Percentiles rank a stretch among this genome's conserved stretches.
Conservation (phyloP, 2,888 invertebrate species). For the Carpatolechia fugitivella region DNA sequence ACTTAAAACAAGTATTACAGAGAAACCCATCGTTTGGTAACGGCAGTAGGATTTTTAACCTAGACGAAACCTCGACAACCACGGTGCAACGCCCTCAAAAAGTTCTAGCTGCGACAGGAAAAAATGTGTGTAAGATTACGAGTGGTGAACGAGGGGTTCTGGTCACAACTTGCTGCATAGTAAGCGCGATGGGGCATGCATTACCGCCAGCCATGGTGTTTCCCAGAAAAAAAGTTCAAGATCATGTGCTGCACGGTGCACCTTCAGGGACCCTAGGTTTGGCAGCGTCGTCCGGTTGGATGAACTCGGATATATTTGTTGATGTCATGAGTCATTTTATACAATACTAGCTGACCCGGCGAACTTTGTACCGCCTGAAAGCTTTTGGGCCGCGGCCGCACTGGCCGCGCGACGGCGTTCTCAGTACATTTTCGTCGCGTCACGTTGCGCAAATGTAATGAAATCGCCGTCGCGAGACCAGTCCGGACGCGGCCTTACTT, state of each 20-base stretch:
- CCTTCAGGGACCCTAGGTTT: conserved; percentile 24
- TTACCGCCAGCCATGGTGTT: conserved; percentile 26
- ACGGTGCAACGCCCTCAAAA: conserved; percentile 7
- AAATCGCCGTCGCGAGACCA: too few relatives aligned
- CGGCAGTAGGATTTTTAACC: neutral
- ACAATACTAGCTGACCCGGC: too few relatives aligned
- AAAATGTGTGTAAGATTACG: too few relatives aligned
- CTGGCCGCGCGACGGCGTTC: too few relatives aligned
- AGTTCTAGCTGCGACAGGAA: neutral
- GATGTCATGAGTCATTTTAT: conserved; percentile 14
- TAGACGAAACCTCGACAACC: conserved; percentile 6
- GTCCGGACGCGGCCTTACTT: too few relatives aligned
- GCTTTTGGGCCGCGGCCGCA: too few relatives aligned
- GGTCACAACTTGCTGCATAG: neutral
- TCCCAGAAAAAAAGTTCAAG: conserved; percentile 23
- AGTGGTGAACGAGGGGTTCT: neutral
- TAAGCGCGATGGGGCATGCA: neutral
- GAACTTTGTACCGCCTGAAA: too few relatives aligned
- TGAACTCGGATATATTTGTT: conserved; percentile 11
- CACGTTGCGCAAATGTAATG: too few relatives aligned
- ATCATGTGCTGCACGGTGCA: conserved; percentile 17
- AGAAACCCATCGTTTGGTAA: neutral
- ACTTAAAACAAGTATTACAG: neutral
- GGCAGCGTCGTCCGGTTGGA: conserved; percentile 14
- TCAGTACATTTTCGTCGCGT: too few relatives aligned